Conservation (phyloP, 2,797 vertebrate species). For the Scolopax rusticola region DNA sequence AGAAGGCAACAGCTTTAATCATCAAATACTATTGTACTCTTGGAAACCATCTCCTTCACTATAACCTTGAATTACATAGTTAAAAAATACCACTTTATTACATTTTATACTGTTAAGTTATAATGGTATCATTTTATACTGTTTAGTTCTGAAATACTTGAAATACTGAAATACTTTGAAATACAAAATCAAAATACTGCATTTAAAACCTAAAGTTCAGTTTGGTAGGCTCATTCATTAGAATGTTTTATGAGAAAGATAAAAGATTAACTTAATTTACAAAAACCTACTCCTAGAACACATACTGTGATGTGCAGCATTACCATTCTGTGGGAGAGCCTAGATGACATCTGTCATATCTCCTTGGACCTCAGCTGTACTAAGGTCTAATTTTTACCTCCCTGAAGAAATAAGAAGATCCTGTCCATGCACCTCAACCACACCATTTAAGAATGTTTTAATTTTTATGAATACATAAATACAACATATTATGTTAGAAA, state of each 20-base stretch:
- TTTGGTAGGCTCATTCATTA: background rate
- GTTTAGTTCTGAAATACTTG: background rate
- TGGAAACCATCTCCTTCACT: background rate
- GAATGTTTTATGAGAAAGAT: background rate
- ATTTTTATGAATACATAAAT: background rate
- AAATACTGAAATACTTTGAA: too few species aligned
- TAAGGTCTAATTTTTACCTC: background rate
- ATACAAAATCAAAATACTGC: background rate
- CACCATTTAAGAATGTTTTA: background rate
- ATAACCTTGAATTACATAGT: conserved; percentile 1
- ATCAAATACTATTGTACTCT: background rate
- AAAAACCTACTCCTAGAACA: background rate
- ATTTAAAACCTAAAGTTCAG: background rate
- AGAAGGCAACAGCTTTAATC: conserved; percentile 34
- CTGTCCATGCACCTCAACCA: background rate
- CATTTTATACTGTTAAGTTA: background rate
- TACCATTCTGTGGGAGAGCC: background rate
- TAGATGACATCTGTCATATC: background rate
- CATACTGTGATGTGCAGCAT: background rate
- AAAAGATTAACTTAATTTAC: background rate
- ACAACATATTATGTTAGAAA: too few species aligned
- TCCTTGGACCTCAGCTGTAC: background rate
- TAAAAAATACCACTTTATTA: background rate
- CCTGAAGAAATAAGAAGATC: background rate
- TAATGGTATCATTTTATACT: background rate